Evolutionary conservation across 2,113 vertebrate genomes (phyloP), one percentile per base, ranked within the genome.

Genomic region (Arizona elegans): DNA sequence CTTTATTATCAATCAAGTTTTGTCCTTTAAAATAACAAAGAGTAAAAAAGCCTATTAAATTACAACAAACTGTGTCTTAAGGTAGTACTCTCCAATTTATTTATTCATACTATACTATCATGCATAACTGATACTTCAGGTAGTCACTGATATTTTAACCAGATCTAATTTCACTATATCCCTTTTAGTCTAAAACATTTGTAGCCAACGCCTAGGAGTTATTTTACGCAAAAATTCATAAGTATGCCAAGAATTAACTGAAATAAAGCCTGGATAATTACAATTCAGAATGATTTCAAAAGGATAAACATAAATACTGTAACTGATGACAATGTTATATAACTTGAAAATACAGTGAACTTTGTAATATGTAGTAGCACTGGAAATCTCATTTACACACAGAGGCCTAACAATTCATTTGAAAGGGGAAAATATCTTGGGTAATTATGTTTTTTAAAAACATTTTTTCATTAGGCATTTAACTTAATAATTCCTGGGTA

Each of bases 101-200:
- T 95, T 95, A 92, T 94, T 95, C 95, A 89, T 88, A 75, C 75
- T 33, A 47, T 0, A n/a, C 24, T 91, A 89, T 94, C 93, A 95
- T 0, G 54, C 75, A 58, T 90, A 95, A 94, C 92, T 95, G 7
- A 91, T 90, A 93, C 58, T 95, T 95, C 95, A 95, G 75, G 86
- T 90, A 56, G 43, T 0, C 38, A 85, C 90, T 94, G 93, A 96
- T 93, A 47, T 91, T 95, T 95, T 91, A 94, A 94, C 21, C 94
- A 94, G 65, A 33, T 75, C 29, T n/a, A 75, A 75, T 15, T 75
- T 75, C 65, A 92, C 58, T 3, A 47, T 0, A 38, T 92, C 3
- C 50, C 50, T 38, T 33, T 90, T 29, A 26, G 53, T 86, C n/a
- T 86, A 90, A 43, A 23, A 19, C 43, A 56, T 38, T 88, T 81